These are phyloP conservation scores for Scyliorhinus canicula DNA, from an alignment of 2,797 vertebrate genomes.

Conservation along the genomic window DNA sequence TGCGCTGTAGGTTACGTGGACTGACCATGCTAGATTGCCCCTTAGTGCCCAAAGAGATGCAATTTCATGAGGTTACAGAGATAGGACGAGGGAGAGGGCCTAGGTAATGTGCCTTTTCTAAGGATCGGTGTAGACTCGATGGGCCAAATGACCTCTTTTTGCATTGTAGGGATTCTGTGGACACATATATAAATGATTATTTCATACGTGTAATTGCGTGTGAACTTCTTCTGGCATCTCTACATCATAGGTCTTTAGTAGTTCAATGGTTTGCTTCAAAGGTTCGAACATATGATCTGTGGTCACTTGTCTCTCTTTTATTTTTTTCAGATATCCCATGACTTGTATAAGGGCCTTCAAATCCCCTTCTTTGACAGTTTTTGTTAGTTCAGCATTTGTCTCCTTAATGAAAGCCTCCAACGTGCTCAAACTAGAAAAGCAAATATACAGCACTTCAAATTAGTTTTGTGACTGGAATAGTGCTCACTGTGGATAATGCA, in stretches of 20 bases:
- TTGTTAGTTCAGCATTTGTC: conserved; percentile 41
- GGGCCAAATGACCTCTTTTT: no score
- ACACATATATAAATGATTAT: background rate
- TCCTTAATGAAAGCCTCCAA: conserved; percentile 53
- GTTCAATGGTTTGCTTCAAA: conserved; percentile 55
- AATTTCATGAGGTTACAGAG: no score
- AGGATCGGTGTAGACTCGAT: no score
- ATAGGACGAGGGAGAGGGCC: no score
- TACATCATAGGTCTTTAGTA: conserved; percentile 56
- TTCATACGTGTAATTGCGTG: conserved; percentile 52
- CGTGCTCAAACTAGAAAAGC: conserved; percentile 51
- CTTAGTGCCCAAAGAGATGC: no score
- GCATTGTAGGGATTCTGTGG: no score
- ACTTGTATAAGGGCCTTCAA: conserved; percentile 53
- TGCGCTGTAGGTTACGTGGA: no score
- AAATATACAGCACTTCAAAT: background rate
- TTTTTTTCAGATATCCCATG: conserved; percentile 55
- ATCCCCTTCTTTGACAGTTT: conserved; percentile 56
- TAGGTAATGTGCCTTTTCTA: no score
- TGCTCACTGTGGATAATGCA: background rate
- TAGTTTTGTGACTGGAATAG: background rate
- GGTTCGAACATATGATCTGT: conserved; percentile 58
- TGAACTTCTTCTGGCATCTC: conserved; percentile 56
- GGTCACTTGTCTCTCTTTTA: conserved; percentile 52
- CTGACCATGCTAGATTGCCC: no score